Evolutionary conservation across 2,113 vertebrate species (phyloP).

Genomic region (Neodontobutis hainanensis): DNA sequence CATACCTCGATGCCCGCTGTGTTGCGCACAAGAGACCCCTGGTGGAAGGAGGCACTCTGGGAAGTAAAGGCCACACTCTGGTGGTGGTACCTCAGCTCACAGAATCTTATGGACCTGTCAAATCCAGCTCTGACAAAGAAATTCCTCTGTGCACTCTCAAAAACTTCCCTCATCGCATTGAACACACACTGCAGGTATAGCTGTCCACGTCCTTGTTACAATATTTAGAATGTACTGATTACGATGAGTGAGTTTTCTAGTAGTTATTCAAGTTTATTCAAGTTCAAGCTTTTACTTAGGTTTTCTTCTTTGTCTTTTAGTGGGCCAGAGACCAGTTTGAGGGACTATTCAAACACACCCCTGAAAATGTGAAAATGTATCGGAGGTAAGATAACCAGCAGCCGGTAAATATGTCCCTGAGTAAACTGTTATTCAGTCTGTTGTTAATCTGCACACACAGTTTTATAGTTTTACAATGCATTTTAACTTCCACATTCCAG

Average conservation of each 20-base stretch:
- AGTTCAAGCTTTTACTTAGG: not conserved
- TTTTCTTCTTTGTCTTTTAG: conserved; percentile 53
- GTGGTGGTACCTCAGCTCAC: conserved; percentile 84
- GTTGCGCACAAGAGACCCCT: conserved; percentile 77
- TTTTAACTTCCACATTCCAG: conserved; percentile 38
- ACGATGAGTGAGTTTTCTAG: not conserved
- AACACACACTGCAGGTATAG: conserved; percentile 87
- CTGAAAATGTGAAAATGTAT: conserved; percentile 78
- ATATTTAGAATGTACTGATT: too few species aligned
- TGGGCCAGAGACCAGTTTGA: conserved; percentile 84
- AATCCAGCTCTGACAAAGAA: not conserved
- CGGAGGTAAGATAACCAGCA: conserved; percentile 63
- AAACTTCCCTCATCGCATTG: conserved; percentile 83
- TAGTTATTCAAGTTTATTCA: too few species aligned
- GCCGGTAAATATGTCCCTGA: not conserved
- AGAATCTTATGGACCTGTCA: conserved; percentile 45
- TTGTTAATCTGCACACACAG: conserved; percentile 4
- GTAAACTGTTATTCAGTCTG: not conserved
- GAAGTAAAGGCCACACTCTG: conserved; percentile 76
- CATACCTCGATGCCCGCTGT: conserved; percentile 83
- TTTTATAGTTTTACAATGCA: conserved; percentile 25
- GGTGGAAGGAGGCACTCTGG: conserved; percentile 85
- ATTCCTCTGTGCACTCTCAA: conserved; percentile 85
- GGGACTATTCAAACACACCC: conserved; percentile 76
- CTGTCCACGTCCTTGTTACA: too few species aligned